These are phyloP conservation scores for Pammene fasciana DNA, from an alignment of 2,888 invertebrate genomes.

Conservation along the genomic window DNA sequence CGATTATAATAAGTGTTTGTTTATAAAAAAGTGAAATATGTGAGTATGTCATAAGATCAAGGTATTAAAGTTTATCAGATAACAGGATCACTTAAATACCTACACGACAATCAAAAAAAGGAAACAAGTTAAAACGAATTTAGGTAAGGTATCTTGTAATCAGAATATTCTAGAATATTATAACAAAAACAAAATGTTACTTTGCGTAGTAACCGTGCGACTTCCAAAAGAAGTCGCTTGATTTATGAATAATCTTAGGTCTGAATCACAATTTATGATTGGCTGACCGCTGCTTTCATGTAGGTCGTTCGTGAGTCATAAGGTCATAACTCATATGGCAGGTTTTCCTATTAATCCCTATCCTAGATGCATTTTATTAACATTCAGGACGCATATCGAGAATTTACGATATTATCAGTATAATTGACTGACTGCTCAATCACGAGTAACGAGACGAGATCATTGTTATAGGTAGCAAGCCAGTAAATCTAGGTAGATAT, in stretches of 20 bases:
- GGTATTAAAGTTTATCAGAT: neutral
- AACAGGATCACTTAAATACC: too few species aligned
- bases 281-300: too few species aligned
- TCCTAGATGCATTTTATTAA: neutral
- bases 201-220: too few species aligned
- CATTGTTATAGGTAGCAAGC: constrained; percentile 18
- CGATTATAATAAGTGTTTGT: neutral
- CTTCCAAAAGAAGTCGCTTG: too few species aligned
- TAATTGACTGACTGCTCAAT: neutral
- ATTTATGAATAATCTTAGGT: too few species aligned
- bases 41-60: neutral
- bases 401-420: neutral
- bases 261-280: too few species aligned
- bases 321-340: too few species aligned
- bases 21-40: too few species aligned
- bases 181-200: too few species aligned
- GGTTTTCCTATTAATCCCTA: neutral
- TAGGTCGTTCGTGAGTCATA: neutral
- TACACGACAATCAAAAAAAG: neutral
- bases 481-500: constrained; percentile 13
- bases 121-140: neutral
- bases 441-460: constrained; percentile 6
- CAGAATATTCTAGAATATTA: neutral
- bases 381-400: neutral
- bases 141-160: neutral